Base-by-base conservation (phyloP, 2,797 vertebrate genomes). In the Hirundo rustica region DNA sequence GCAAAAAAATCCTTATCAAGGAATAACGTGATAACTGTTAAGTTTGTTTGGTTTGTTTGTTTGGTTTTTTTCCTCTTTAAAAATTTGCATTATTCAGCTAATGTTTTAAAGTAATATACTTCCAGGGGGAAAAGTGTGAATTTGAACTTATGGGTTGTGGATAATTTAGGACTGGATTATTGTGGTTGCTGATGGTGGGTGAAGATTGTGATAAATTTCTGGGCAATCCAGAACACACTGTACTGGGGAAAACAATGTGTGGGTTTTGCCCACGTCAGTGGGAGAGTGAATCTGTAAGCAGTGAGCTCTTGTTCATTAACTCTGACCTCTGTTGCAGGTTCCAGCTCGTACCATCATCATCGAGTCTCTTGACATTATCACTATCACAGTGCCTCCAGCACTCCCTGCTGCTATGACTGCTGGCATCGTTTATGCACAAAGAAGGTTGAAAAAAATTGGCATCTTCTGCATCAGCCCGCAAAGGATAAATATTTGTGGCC, bases 401-500 rank as follows among this genome's bases (percentile, higher is more conserved):
- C 98, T 99, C 72, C 99, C 99, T 44, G 99, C 99, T 47, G 99
- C 99, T 70, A 98, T 99, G 99, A 99, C 99, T 26, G 99, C 99
- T 42, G 99, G 99, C 45, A 99, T 99, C 21, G 99, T 99, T 67
- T 99, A 99, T 47, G 99, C 99, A 61, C 99, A 99, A 95, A 98
- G 98, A 88, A 98, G 99, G 75, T 86, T 99, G 95, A 99, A 98
- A 95, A 97, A 96, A 65, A 97, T 98, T 7, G 99, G 99, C 55
- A 99, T 99, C 97, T 99, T 99, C 98, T 99, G 99, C 94, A 99
- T 99, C 97, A 99, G 99, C 90, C 99, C 99, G 17, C 99, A 99
- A 88, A 98, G 99, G 96, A 99, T 99, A 96, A 99, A 99, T 97
- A 99, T 99, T 92, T 99, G 99, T 92, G 99, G 99, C 53, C 99